Conservation (phyloP, 2,113 vertebrate genomes). For the Cyanoderma ruficeps region DNA sequence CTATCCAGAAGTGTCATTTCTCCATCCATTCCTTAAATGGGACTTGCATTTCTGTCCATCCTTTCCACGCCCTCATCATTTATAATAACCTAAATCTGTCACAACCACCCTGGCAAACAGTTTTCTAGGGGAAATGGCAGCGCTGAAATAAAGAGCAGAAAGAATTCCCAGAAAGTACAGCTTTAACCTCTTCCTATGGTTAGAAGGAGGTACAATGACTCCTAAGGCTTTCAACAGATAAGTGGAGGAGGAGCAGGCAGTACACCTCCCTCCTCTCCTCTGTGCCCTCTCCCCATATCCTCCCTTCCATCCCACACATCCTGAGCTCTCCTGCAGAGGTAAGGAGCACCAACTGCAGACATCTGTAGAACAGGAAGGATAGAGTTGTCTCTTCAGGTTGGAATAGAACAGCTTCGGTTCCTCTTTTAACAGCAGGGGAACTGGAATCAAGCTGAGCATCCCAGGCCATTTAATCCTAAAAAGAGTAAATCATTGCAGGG, state of each 20-base stretch:
- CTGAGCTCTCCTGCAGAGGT: not conserved
- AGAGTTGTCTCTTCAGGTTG: not conserved
- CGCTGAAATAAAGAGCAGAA: not conserved
- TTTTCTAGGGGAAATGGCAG: not conserved
- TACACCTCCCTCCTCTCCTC: not conserved
- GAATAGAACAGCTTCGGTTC: not conserved
- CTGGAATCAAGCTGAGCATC: not conserved
- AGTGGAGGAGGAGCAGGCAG: not conserved
- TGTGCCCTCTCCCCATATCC: accelerated
- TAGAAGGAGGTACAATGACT: not conserved
- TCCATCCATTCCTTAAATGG: not conserved
- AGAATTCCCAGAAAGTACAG: not conserved
- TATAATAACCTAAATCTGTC: not conserved
- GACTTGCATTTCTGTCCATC: not conserved
- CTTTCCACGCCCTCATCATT: not conserved
- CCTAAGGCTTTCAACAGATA: not conserved
- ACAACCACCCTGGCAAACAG: not conserved
- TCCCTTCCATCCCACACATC: not conserved
- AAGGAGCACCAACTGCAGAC: not conserved
- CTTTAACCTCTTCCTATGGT: not conserved
- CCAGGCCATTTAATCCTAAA: not conserved
- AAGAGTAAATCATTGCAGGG: not conserved
- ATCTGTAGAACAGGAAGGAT: not conserved
- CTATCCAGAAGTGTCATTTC: not conserved
- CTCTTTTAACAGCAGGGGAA: not conserved